Percentiles rank a stretch among this genome's conserved stretches.
Evolutionary conservation across 2,113 vertebrate species (phyloP).

Genomic region (Atrichornis clamosus): DNA sequence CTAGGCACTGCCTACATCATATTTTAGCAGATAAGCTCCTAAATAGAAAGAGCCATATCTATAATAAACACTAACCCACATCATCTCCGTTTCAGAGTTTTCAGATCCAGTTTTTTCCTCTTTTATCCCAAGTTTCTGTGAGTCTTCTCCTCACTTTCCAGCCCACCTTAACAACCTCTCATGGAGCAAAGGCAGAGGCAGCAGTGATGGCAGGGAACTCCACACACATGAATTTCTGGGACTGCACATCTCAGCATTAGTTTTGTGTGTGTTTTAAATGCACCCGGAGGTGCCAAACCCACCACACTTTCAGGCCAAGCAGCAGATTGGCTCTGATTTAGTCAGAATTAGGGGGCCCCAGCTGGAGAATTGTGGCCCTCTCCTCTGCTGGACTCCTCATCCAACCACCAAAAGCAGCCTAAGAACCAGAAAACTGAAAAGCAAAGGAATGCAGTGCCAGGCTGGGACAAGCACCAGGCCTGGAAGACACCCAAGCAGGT

Average conservation of each 20-base stretch:
- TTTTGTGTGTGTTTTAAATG: background rate
- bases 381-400: background rate
- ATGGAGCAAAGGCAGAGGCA: background rate
- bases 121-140: background rate
- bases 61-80: background rate
- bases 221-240: background rate
- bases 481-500: background rate
- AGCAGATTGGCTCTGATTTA: background rate
- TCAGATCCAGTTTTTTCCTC: background rate
- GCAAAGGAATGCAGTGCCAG: background rate
- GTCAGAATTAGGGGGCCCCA: background rate
- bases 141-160: background rate
- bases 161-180: background rate
- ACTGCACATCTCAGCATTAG: background rate
- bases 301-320: background rate
- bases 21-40: background rate
- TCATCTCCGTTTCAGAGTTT: background rate
- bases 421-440: background rate
- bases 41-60: background rate
- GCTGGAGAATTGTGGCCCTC: background rate
- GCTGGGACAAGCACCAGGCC: background rate
- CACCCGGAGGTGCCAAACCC: background rate
- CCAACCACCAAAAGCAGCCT: background rate
- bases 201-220: background rate
- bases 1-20: background rate